phyloP scores from a whole-genome alignment of 2,113 vertebrate species.

The Ceyx cyanopectus region DNA sequence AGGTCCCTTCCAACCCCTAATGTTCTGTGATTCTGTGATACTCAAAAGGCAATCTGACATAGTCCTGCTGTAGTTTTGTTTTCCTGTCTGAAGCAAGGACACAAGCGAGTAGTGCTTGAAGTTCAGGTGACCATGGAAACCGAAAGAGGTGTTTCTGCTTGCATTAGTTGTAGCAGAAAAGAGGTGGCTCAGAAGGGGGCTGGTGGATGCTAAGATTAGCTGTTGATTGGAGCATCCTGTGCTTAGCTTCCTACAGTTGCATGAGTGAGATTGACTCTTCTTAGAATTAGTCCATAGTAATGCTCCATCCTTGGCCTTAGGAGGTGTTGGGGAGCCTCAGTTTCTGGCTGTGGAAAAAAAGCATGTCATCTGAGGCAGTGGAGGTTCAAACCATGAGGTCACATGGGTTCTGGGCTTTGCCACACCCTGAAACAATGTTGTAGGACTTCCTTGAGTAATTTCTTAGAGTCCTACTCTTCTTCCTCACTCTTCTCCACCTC shows the following conservation, averaged over 20 bases:
- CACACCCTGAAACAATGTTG: neutral
- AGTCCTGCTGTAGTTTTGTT: neutral
- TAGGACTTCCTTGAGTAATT: neutral
- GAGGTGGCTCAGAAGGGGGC: neutral
- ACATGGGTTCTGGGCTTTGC: rapidly evolving
- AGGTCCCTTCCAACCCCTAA: too few relatives aligned
- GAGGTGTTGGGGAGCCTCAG: neutral
- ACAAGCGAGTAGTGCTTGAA: neutral
- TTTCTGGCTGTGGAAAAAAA: neutral
- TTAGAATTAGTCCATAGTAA: neutral
- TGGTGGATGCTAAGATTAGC: rapidly evolving
- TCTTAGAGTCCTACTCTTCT: neutral
- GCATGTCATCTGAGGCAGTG: neutral
- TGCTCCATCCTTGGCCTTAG: neutral
- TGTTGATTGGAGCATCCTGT: neutral
- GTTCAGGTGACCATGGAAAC: neutral
- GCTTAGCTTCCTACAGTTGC: neutral
- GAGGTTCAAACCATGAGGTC: neutral
- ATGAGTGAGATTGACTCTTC: neutral
- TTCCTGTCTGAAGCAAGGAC: neutral
- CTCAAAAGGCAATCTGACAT: neutral
- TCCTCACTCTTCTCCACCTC: neutral
- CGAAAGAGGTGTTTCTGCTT: neutral
- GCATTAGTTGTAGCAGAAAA: neutral
- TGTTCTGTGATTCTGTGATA: neutral